Percentiles rank a stretch among this genome's conserved stretches.
Conservation (phyloP, 2,888 invertebrate species). For the Caradrina kadenii region DNA sequence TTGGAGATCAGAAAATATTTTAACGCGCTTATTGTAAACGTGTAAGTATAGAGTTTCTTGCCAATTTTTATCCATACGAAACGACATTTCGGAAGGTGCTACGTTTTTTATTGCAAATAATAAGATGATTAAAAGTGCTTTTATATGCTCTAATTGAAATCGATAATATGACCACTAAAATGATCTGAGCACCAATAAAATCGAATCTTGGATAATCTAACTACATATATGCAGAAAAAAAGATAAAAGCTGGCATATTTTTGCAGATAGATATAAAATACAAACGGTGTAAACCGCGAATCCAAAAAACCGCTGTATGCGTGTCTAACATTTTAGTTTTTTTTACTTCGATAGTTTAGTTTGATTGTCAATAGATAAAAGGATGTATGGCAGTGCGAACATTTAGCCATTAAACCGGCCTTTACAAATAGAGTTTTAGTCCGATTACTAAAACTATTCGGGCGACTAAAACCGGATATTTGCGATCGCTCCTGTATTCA, state of each 20-base stretch:
- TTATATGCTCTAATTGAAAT: no score
- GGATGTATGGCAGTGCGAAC: conserved; percentile 34
- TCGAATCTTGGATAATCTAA: background rate
- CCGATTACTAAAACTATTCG: conserved; percentile 41
- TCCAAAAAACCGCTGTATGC: conserved; percentile 22
- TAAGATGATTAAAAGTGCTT: no score
- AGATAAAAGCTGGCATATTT: background rate
- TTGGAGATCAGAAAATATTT: no score
- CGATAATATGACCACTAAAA: no score
- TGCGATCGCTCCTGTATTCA: conserved; percentile 18
- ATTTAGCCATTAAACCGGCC: conserved; percentile 45
- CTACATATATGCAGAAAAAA: background rate
- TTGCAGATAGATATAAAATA: conserved; percentile 12
- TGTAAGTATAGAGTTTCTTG: no score
- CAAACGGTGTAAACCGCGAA: conserved; percentile 9
- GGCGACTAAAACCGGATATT: conserved; percentile 29
- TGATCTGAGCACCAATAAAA: background rate
- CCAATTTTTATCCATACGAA: no score
- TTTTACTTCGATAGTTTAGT: conserved; percentile 34
- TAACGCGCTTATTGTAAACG: no score
- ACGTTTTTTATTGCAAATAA: no score
- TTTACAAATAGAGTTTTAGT: conserved; percentile 42
- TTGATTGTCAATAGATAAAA: conserved; percentile 55
- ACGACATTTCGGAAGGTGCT: no score
- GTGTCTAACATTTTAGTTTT: conserved; percentile 41